A percentile compares a stretch with the other conserved stretches of the same genome.
phyloP scores from a whole-genome alignment of 2,888 invertebrate genomes.

The Zaprionus lineosus region DNA sequence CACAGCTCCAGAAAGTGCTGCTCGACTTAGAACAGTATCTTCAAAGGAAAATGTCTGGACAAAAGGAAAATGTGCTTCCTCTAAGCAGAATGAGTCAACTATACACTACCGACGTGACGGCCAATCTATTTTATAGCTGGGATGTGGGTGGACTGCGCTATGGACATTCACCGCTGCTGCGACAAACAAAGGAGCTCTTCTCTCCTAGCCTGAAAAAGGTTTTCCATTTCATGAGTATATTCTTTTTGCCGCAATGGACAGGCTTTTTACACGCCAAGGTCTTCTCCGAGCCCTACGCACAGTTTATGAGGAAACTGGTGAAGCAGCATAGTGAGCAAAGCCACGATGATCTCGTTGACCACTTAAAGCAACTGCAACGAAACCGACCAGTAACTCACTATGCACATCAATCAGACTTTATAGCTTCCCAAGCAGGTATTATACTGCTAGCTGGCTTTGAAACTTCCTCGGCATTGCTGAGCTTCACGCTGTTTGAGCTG shows the following conservation, averaged over 20 bases:
- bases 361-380: constrained; percentile 80
- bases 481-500: constrained; percentile 82
- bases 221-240: constrained; percentile 69
- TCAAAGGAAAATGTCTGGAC: constrained; percentile 31
- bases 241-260: constrained; percentile 71
- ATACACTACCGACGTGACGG: constrained; percentile 80
- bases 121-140: constrained; percentile 70
- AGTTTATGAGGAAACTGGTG: constrained; percentile 81
- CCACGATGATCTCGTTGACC: constrained; percentile 83
- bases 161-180: constrained; percentile 59
- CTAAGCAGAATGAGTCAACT: constrained; percentile 76
- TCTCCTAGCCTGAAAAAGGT: constrained; percentile 56
- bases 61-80: constrained; percentile 23
- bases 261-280: constrained; percentile 64
- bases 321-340: not conserved
- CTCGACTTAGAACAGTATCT: constrained; percentile 63
- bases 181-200: constrained; percentile 65
- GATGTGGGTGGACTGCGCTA: constrained; percentile 67
- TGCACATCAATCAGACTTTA: constrained; percentile 67
- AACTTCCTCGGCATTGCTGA: constrained; percentile 81
- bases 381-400: constrained; percentile 39
- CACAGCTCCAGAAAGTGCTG: constrained; percentile 67
- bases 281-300: constrained; percentile 57
- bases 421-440: constrained; percentile 79
- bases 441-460: constrained; percentile 81